phyloP scores from a whole-genome alignment of 2,888 invertebrate genomes.

The Chelonus formosanus region DNA sequence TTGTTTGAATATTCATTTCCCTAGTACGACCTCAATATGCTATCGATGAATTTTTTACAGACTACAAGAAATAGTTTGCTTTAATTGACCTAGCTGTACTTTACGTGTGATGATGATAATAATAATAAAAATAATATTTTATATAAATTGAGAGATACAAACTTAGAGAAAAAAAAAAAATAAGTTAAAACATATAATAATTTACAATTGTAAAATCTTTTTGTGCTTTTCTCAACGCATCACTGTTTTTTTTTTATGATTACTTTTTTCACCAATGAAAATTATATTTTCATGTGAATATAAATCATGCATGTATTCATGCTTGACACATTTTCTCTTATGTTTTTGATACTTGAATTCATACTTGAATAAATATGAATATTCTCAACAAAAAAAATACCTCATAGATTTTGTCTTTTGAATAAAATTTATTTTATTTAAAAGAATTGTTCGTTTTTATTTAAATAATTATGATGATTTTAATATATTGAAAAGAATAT shows the following conservation, averaged over 20 bases:
- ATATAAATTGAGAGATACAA: no score
- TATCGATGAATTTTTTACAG: conserved; percentile 42
- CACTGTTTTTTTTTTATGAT: neutral
- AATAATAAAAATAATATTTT: conserved; percentile 10
- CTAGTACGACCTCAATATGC: conserved; percentile 33
- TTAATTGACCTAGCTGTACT: conserved; percentile 42
- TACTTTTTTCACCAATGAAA: conserved; percentile 26
- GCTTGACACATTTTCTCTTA: neutral
- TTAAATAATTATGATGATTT: no score
- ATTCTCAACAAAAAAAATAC: conserved; percentile 1
- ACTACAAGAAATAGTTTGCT: conserved; percentile 40
- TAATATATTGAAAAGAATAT: no score
- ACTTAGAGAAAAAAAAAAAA: neutral
- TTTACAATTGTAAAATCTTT: neutral
- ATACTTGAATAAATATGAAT: no score
- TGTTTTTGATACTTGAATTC: no score
- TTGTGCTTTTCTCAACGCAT: no score
- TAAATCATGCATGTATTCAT: conserved; percentile 3
- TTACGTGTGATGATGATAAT: conserved; percentile 35
- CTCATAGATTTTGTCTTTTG: neutral
- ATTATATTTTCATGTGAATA: neutral
- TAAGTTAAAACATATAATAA: neutral
- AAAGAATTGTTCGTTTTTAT: conserved; percentile 33
- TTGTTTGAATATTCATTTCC: conserved; percentile 27
- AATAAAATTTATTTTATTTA: conserved; percentile 20